Base-by-base conservation (phyloP, 2,797 vertebrate species). In the Denticeps clupeoides region DNA sequence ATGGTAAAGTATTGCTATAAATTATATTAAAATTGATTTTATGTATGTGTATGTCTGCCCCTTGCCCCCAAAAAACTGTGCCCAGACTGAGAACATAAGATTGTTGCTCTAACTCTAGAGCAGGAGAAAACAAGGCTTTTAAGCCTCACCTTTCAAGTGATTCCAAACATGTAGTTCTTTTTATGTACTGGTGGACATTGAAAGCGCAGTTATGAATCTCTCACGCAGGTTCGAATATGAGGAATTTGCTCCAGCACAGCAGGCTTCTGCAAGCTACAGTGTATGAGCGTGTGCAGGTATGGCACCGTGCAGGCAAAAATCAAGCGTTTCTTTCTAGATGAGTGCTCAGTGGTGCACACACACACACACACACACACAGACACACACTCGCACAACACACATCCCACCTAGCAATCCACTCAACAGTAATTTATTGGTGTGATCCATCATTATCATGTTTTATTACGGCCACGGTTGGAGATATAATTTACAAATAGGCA, bases 401-500 rank as follows among this genome's bases (percentile, higher is more conserved):
- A 69, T 69, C 58, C 63, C 63, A 72, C 72, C 70, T 60, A 76
- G 72, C 73, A 79, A 75, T 73, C 70, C 74, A 77, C 72, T 80
- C 73, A 78, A 77, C 76, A 71, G 73, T 78, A 75, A 79, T 79
- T 82, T 77, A 81, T 78, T 49, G 65, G 62, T 70, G 77, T 58
- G 67, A 84, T 81, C 75, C 79, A 82, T 82, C 80, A 83, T 83
- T 82, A 82, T 82, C 74, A 77, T 78, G 76, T 82, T 84, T 82
- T 81, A 82, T 80, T 81, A 80, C 73, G 71, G 74, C 72, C 77
- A 67, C 74, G 56, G 58, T 74, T 67, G 68, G 73, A 76, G 72
- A 82, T 77, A 79, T 79, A 78, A 77, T 73, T 80, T 73, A 80
- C 74, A 75, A 80, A 79, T 69, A 79, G 74, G 69, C 65, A 49